Base-by-base conservation (phyloP, 2,113 vertebrate species). In the Speoplatyrhinus poulsoni region DNA sequence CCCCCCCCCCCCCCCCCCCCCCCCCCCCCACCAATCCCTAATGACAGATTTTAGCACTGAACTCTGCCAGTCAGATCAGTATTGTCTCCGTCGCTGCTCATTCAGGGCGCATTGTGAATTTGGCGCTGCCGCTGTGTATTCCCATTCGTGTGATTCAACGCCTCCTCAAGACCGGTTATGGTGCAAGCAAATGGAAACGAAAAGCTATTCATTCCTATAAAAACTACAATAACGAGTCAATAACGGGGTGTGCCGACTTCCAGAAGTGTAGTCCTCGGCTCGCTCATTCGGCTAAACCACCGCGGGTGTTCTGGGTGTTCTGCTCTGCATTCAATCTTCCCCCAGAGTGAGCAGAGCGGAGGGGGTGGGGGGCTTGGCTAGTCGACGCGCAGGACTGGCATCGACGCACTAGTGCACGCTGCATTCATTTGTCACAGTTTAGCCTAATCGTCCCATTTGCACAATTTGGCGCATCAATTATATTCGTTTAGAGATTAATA, bases 191-290 rank as follows among this genome's bases (percentile, higher is more conserved):
- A 62, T 82, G 70, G 67, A 67, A 70, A 62, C 6, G 70, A 70
- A 70, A 60, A 46, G 68, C 78, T 69, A 86, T 70, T 92, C 92
- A 95, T 94, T 89, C 93, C 95, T 84, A 56, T 3, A n/a, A 61
- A 61, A 55, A 46, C 46, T 60, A 12, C 3, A 7, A 19, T 11
- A 67, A 11, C 46, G 9, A 49, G 36, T 75, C 41, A 68, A 64
- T 65, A 32, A 19, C 48, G 26, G 17, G 33, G 50, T 36, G 66
- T 11, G 46, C 13, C n/a, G 66, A 68, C 66, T 59, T 52, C 26
- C 56, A 67, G 63, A 82, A 74, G 49, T 73, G 75, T 11, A 41
- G 46, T 17, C 50, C 48, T 10, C n/a, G 58, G 46, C 12, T 63
- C 5, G 32, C 55, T 46, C 67, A n/a, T 10, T 10, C 11, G 11